These are phyloP conservation scores for Zenarchopterus dispar DNA, from an alignment of 2,797 vertebrate genomes.

Conservation along the genomic window DNA sequence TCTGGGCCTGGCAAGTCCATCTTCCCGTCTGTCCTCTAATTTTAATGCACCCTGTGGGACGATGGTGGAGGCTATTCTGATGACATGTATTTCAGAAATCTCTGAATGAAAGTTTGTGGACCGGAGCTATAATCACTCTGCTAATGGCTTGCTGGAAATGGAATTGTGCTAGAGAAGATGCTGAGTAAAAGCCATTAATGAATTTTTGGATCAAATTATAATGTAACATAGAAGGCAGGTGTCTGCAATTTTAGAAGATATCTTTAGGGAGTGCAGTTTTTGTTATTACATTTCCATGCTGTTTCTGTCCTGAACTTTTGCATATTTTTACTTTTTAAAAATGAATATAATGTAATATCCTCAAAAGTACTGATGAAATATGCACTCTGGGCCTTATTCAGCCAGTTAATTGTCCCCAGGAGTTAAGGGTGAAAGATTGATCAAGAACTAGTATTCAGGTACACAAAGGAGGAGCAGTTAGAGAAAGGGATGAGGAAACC, in stretches of 20 bases:
- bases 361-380: conserved; percentile 28
- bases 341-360: conserved; percentile 28
- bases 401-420: conserved; percentile 18
- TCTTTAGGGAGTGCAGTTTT: conserved; percentile 26
- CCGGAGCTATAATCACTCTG: conserved; percentile 53
- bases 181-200: conserved; percentile 28
- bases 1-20: conserved; percentile 59
- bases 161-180: conserved; percentile 17
- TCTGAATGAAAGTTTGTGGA: conserved; percentile 54
- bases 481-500: neutral
- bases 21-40: conserved; percentile 71
- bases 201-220: conserved; percentile 22
- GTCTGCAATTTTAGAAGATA: conserved; percentile 7
- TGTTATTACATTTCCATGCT: conserved; percentile 34
- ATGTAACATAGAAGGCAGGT: conserved; percentile 1
- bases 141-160: conserved; percentile 41
- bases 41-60: conserved; percentile 67
- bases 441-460: conserved; percentile 15
- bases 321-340: conserved; percentile 23
- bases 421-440: conserved; percentile 11
- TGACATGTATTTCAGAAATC: conserved; percentile 55
- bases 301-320: conserved; percentile 25
- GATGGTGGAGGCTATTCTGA: conserved; percentile 29
- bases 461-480: conserved; percentile 21
- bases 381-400: conserved; percentile 30